These are phyloP conservation scores for Drosophila grimshawi DNA, from an alignment of 1,140 invertebrate species.

Conservation along the genomic window DNA sequence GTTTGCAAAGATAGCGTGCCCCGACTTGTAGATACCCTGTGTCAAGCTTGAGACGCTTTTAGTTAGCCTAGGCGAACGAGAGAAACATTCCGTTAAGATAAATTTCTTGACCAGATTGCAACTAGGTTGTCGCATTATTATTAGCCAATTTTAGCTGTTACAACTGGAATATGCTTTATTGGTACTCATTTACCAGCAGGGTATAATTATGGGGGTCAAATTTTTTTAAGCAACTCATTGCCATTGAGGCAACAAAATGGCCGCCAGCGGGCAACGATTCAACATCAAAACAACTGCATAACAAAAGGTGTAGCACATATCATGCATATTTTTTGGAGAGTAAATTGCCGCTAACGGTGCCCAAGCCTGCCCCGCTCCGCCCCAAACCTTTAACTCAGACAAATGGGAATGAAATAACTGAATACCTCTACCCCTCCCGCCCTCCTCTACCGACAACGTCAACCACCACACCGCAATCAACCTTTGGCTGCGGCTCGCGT, in stretches of 20 bases:
- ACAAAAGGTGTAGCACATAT: slow-evolving; percentile 81
- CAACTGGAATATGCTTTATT: too few species aligned
- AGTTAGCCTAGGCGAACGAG: too few species aligned
- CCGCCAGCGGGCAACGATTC: slow-evolving; percentile 56
- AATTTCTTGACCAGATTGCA: too few species aligned
- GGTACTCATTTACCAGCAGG: not conserved
- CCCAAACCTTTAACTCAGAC: slow-evolving; percentile 5
- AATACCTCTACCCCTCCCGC: not conserved
- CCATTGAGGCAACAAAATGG: slow-evolving; percentile 35
- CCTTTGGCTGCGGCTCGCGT: slow-evolving; percentile 81
- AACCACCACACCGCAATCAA: slow-evolving; percentile 58
- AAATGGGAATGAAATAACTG: slow-evolving; percentile 25
- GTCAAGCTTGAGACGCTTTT: not conserved
- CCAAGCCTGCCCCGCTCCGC: not conserved
- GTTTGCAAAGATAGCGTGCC: not conserved
- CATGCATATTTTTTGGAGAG: slow-evolving; percentile 78
- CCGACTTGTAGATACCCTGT: not conserved
- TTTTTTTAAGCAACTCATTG: slow-evolving; percentile 25
- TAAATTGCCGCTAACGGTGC: slow-evolving; percentile 66
- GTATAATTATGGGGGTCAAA: slow-evolving; percentile 13
- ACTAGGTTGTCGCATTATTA: too few species aligned
- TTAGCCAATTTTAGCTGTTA: too few species aligned
- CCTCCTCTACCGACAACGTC: not conserved
- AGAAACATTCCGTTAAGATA: too few species aligned
- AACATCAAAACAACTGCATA: slow-evolving; percentile 82